Evolutionary conservation across 2,888 invertebrate species (phyloP).

Genomic region (Pyrrhia umbra): DNA sequence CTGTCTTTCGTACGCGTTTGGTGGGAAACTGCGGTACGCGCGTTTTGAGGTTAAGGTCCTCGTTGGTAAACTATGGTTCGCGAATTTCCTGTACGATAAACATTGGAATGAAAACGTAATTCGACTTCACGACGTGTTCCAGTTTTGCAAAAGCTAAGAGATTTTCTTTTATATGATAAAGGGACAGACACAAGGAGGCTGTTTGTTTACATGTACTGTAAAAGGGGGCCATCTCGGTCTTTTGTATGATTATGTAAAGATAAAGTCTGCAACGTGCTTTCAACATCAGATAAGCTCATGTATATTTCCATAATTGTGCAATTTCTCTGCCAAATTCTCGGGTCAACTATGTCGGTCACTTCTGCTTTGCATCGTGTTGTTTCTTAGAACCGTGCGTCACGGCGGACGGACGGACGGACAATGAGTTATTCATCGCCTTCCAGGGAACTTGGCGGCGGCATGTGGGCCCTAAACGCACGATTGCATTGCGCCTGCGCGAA

Average conservation of each 20-base stretch:
- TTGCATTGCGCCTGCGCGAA: constrained; percentile 77
- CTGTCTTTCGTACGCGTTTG: constrained; percentile 67
- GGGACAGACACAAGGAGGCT: constrained; percentile 17
- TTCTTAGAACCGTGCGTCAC: constrained; percentile 89
- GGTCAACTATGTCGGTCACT: constrained; percentile 87
- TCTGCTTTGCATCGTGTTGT: constrained; percentile 77
- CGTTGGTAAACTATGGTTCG: constrained; percentile 53
- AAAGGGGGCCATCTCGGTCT: constrained; percentile 11
- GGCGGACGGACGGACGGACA: constrained; percentile 87
- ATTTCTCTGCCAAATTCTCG: constrained; percentile 76
- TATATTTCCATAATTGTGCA: constrained; percentile 56
- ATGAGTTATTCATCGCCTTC: constrained; percentile 90
- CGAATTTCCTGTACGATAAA: constrained; percentile 55
- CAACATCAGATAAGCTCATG: constrained; percentile 44
- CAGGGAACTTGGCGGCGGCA: constrained; percentile 87
- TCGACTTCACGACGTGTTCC: neutral
- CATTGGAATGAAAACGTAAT: neutral
- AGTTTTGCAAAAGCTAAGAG: neutral
- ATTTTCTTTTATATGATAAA: constrained; percentile 7
- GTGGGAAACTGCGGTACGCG: constrained; percentile 79
- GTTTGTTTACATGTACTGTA: constrained; percentile 27
- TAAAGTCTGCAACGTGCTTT: constrained; percentile 34
- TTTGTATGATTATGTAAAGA: constrained; percentile 35
- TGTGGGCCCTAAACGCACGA: constrained; percentile 87
- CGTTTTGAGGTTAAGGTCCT: constrained; percentile 70